phyloP scores from a whole-genome alignment of 2,113 vertebrate genomes.

The Heliornis fulica region DNA sequence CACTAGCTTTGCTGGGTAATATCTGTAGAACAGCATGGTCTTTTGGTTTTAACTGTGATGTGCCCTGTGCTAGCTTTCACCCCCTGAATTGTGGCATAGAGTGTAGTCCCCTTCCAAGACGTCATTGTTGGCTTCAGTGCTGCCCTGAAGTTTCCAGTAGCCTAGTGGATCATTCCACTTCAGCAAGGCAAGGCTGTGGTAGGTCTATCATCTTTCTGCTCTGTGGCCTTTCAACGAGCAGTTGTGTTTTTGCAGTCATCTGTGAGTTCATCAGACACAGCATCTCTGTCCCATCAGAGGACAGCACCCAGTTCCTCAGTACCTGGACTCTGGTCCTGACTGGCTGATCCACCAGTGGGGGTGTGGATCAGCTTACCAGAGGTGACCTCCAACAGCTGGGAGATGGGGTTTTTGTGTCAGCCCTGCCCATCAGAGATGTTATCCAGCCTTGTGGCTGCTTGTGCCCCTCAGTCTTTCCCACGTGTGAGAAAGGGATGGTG shows the following conservation, averaged over 20 bases:
- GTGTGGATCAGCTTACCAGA: neutral
- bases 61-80: neutral
- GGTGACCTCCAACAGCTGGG: neutral
- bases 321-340: neutral
- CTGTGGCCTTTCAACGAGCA: neutral
- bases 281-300: neutral
- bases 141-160: neutral
- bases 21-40: neutral
- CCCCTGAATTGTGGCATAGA: neutral
- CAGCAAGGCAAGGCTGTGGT: no score
- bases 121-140: neutral
- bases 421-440: neutral
- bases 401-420: neutral
- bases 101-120: neutral
- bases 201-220: neutral
- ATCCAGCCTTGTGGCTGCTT: no score
- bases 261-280: neutral
- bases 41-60: neutral
- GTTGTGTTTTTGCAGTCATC: neutral
- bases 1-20: neutral
- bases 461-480: neutral
- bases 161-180: neutral
- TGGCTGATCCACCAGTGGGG: rapidly evolving
- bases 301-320: neutral
- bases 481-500: rapidly evolving